These are phyloP conservation scores for Schizothorax lantsangensis DNA, from an alignment of 2,797 vertebrate genomes.

Conservation along the genomic window DNA sequence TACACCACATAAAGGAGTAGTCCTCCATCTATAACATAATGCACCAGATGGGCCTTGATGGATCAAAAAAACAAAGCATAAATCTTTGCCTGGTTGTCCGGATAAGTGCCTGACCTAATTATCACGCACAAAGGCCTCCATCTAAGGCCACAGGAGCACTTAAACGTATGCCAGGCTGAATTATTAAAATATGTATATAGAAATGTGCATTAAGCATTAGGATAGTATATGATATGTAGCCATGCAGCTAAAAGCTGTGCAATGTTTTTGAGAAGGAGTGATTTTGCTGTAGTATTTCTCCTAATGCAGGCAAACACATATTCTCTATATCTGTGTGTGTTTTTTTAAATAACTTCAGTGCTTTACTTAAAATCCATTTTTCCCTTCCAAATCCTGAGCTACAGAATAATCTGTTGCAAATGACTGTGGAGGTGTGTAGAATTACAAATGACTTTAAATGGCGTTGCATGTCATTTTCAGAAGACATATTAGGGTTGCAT, in stretches of 20 bases:
- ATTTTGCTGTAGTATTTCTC: neutral
- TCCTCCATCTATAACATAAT: constrained; percentile 67
- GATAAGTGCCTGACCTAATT: constrained; percentile 67
- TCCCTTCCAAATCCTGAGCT: neutral
- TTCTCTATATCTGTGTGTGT: neutral
- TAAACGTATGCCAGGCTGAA: constrained; percentile 46
- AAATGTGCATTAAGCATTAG: constrained; percentile 49
- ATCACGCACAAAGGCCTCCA: constrained; percentile 61
- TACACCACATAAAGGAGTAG: constrained; percentile 44
- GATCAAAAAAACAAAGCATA: constrained; percentile 54
- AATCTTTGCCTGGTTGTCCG: constrained; percentile 48
- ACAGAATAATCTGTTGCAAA: neutral
- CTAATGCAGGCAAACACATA: neutral
- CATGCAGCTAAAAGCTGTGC: constrained; percentile 5
- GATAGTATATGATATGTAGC: neutral
- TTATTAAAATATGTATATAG: constrained; percentile 53
- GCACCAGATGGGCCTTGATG: constrained; percentile 64
- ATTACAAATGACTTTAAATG: constrained; percentile 16
- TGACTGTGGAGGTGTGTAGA: neutral
- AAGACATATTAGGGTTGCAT: neutral
- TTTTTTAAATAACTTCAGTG: neutral
- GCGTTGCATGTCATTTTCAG: constrained; percentile 6
- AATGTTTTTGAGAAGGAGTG: too few species aligned
- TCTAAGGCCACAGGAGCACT: constrained; percentile 51
- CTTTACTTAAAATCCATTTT: neutral